phyloP scores from a whole-genome alignment of 2,113 vertebrate species.

The Fregata magnificens region DNA sequence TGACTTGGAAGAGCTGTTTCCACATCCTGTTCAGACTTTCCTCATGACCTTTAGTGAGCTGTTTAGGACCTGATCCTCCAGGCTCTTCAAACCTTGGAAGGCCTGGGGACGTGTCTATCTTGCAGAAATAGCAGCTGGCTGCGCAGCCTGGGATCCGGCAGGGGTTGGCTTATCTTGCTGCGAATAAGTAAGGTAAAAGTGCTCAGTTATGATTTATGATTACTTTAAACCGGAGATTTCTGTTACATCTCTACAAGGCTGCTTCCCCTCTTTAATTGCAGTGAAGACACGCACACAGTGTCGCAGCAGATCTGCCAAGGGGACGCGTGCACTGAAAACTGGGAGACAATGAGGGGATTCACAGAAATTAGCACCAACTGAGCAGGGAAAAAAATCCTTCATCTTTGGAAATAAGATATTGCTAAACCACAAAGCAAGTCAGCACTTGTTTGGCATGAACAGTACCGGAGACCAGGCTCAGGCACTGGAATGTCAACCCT shows the following conservation, averaged over 20 bases:
- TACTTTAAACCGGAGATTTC: not conserved
- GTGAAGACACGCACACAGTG: not conserved
- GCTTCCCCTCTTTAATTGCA: not conserved
- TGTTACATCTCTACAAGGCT: not conserved
- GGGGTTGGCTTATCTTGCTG: not conserved
- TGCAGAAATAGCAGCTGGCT: not conserved
- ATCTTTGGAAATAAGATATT: not conserved
- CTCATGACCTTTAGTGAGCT: not conserved
- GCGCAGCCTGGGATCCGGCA: not conserved
- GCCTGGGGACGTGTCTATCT: not conserved
- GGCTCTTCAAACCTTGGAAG: not conserved
- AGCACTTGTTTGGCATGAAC: not conserved
- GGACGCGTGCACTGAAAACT: not conserved
- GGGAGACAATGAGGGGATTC: not conserved
- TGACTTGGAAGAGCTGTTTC: not conserved
- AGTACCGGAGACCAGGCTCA: not conserved
- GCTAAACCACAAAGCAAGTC: not conserved
- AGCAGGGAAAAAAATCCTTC: not conserved
- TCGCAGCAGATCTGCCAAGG: not conserved
- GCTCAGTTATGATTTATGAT: not conserved
- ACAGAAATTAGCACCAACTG: not conserved
- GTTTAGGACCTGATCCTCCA: not conserved
- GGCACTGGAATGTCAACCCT: not conserved
- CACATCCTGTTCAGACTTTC: not conserved
- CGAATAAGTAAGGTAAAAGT: not conserved